Base-by-base conservation (phyloP, 1,140 invertebrate species). In the Eurosta solidaginis region DNA sequence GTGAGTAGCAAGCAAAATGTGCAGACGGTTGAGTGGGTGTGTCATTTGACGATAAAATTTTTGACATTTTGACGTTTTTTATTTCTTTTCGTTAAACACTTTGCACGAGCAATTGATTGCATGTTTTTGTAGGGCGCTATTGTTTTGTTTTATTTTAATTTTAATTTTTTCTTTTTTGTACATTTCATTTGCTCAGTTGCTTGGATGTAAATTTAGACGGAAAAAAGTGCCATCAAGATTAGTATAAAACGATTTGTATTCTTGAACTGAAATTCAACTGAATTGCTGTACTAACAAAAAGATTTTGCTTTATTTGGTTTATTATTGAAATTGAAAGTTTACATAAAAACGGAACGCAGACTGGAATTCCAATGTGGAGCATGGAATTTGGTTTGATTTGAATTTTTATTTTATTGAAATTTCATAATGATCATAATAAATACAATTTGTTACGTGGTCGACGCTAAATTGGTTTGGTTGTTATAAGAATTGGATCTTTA, bases 351-450 rank as follows among this genome's bases (percentile, higher is more conserved):
- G 45, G 22, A 40, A 74, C 79, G 49, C 42, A 77, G 75, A 76
- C 52, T 17, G 25, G 68, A 20, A 20, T 79, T 78, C 79, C n/a
- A n/a, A n/a, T 78, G 82, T 79, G 82, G 73, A 45, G 36, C 42
- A n/a, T n/a, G n/a, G n/a, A n/a, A n/a, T n/a, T n/a, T n/a, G n/a
- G n/a, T n/a, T n/a, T n/a, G n/a, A n/a, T n/a, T n/a, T n/a, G n/a
- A n/a, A n/a, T n/a, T n/a, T n/a, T n/a, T n/a, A n/a, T n/a, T n/a
- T n/a, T n/a, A n/a, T n/a, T n/a, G n/a, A n/a, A n/a, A n/a, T n/a
- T n/a, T n/a, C n/a, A n/a, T n/a, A n/a, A n/a, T n/a, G n/a, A n/a
- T n/a, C n/a, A n/a, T n/a, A n/a, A n/a, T n/a, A n/a, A n/a, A n/a
- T n/a, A n/a, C n/a, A n/a, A n/a, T n/a, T n/a, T n/a, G n/a, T n/a